phyloP scores from a whole-genome alignment of 2,113 vertebrate genomes.

The zebrafish (Danio rerio) region GRCz12tu NC_133179.1:21227501-21228000 shows the following conservation, averaged over 20 bases:
- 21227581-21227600: not conserved
- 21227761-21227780: slow-evolving; percentile 19
- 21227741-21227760: slow-evolving; percentile 35
- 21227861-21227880: not conserved
- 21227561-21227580: slow-evolving; percentile 37
- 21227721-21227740: slow-evolving; percentile 38
- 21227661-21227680: slow-evolving; percentile 4
- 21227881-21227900: not conserved
- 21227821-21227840: slow-evolving; percentile 14
- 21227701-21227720: slow-evolving; percentile 41
- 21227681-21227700: slow-evolving; percentile 27
- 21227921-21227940: slow-evolving; percentile 58
- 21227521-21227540: slow-evolving; percentile 4
- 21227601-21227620: slow-evolving; percentile 7
- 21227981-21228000: not conserved
- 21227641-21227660: slow-evolving; percentile 19
- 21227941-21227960: slow-evolving; percentile 48
- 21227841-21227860: slow-evolving; percentile 5
- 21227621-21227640: slow-evolving; percentile 31
- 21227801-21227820: slow-evolving; percentile 20
- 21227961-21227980: slow-evolving; percentile 14
- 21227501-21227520: not conserved
- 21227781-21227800: slow-evolving; percentile 16
- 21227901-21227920: slow-evolving; percentile 41
- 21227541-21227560: slow-evolving; percentile 23